Evolutionary conservation across 1,140 invertebrate genomes (phyloP), one percentile per base, ranked within the genome.

Genomic region (Solenopsis invicta): DNA sequence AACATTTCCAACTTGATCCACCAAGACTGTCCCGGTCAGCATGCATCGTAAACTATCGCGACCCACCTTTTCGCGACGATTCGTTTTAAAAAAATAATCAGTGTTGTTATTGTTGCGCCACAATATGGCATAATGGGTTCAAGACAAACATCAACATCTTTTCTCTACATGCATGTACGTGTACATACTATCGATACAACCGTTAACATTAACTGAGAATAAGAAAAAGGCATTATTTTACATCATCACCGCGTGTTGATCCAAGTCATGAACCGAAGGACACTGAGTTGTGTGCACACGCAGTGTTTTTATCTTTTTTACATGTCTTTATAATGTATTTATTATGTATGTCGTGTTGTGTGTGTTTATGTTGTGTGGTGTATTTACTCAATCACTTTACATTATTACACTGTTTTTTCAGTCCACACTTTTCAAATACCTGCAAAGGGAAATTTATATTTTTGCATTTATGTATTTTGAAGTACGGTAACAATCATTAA

Each of bases 41-140:
- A 75, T 92, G 84, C 90, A 85, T 92, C 88, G 92, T 92, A 91
- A 92, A 93, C 91, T 93, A 94, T 92, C 86, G 87, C 92, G 90
- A 94, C 89, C 89, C 91, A 93, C 85, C 88, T 92, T 91, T 92
- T 91, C 74, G 85, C 90, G 89, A 91, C 75, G 87, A 89, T 91
- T 91, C 77, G 85, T 93, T 92, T 93, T 93, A 94, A 95, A 95
- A 95, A 95, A 95, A 95, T 94, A 95, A 95, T 94, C 85, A 91
- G 88, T 94, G 91, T 94, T 88, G 88, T 91, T 75, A 76, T 80
- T 56, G 74, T 78, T 89, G 87, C 91, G 87, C 91, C 87, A 67
- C 75, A 76, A 76, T 86, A 77, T 89, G 90, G 90, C 89, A 71
- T 90, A 92, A 92, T 90, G 84, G 91, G 90, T 94, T 94, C 93